These are phyloP conservation scores for Leptestheria dahalacensis DNA, from an alignment of 1,140 invertebrate genomes.

Conservation along the genomic window DNA sequence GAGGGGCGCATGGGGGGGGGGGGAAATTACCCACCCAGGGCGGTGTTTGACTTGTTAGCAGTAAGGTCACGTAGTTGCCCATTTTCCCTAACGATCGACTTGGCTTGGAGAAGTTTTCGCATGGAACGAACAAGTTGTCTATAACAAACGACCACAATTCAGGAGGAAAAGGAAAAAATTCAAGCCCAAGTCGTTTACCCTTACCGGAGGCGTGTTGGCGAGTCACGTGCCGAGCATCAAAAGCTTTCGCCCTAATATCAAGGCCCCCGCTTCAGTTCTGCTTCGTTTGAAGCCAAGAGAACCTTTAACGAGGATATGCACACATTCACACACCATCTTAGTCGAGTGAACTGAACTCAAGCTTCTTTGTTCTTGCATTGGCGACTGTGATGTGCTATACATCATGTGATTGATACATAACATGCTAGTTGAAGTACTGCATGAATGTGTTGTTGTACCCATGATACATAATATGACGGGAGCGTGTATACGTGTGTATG, in stretches of 20 bases:
- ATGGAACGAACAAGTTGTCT: background rate
- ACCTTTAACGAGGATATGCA: background rate
- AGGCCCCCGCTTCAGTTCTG: background rate
- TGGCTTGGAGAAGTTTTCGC: background rate
- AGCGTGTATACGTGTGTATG: no score
- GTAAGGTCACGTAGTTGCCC: background rate
- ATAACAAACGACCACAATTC: background rate
- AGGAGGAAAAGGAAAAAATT: background rate
- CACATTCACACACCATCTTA: no score
- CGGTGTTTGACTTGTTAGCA: background rate
- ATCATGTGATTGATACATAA: no score
- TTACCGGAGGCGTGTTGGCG: no score
- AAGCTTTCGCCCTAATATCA: background rate
- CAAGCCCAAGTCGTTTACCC: background rate
- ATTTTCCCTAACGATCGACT: background rate
- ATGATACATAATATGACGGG: no score
- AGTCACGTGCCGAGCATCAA: background rate
- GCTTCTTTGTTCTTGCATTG: no score
- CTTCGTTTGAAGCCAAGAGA: background rate
- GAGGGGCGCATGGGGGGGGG: no score
- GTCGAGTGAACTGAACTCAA: no score
- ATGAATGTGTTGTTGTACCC: no score
- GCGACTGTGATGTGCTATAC: no score
- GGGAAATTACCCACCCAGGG: no score
- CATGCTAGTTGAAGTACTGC: no score